Percentiles rank a stretch among this genome's conserved stretches.
phyloP scores from a whole-genome alignment of 2,888 invertebrate genomes.

The Liodrosophila aerea region DNA sequence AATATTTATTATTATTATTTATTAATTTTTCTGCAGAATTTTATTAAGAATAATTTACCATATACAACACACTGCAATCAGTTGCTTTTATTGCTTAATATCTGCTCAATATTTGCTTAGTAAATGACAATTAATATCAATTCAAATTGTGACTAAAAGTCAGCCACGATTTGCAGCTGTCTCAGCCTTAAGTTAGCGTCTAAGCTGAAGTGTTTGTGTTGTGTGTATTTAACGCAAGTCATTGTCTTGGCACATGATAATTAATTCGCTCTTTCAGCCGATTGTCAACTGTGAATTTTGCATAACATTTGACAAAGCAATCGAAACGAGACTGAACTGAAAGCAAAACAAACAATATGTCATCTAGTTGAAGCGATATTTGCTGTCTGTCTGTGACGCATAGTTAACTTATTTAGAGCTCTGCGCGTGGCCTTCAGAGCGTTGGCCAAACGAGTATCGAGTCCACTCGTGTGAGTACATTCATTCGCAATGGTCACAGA shows the following conservation, averaged over 20 bases:
- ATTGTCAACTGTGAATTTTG: constrained; percentile 30
- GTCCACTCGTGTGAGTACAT: constrained; percentile 37
- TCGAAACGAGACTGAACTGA: too few relatives aligned
- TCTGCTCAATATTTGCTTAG: too few relatives aligned
- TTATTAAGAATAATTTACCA: too few relatives aligned
- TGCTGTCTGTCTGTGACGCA: constrained; percentile 38
- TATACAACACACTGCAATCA: too few relatives aligned
- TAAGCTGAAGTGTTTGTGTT: not conserved
- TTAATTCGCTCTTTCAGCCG: constrained; percentile 1
- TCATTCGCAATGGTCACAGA: constrained; percentile 9
- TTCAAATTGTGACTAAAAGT: too few relatives aligned
- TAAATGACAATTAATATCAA: too few relatives aligned
- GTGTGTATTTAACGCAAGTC: constrained; percentile 38
- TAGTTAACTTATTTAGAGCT: constrained; percentile 14
- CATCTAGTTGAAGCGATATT: constrained; percentile 15
- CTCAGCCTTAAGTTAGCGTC: too few relatives aligned
- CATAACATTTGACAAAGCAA: constrained; percentile 29
- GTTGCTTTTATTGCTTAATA: too few relatives aligned
- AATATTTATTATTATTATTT: too few relatives aligned
- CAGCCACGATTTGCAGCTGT: too few relatives aligned
- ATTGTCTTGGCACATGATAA: constrained; percentile 13
- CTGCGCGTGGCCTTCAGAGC: constrained; percentile 44
- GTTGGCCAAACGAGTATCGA: constrained; percentile 34
- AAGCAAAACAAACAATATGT: constrained; percentile 13
- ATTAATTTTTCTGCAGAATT: too few relatives aligned